Percentiles rank a stretch among this genome's conserved stretches.
Evolutionary conservation across 2,113 vertebrate species (phyloP).

Genomic region (Perca fluviatilis): DNA sequence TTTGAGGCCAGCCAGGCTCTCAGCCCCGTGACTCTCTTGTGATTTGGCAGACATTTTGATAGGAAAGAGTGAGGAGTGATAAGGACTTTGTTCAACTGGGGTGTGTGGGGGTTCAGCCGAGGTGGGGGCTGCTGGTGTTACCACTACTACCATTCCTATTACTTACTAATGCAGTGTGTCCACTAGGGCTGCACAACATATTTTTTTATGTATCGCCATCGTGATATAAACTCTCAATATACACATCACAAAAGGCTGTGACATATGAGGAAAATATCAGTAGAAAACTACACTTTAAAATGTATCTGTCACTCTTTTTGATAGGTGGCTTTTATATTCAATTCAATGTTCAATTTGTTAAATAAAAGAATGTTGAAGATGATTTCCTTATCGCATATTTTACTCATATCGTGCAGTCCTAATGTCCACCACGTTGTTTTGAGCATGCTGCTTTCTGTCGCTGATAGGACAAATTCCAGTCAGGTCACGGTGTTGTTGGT

Average conservation of each 20-base stretch:
- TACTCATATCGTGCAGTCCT: too few relatives aligned
- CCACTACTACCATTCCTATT: slow-evolving; percentile 9
- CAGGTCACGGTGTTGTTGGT: slow-evolving; percentile 15
- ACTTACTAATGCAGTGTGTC: slow-evolving; percentile 15
- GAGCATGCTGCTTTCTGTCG: neutral
- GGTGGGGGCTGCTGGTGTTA: slow-evolving; percentile 26
- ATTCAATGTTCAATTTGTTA: too few relatives aligned
- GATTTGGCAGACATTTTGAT: slow-evolving; percentile 83
- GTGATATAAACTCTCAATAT: too few relatives aligned
- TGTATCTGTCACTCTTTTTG: too few relatives aligned
- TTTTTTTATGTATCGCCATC: too few relatives aligned
- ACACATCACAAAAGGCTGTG: too few relatives aligned
- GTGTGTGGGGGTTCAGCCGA: slow-evolving; percentile 26
- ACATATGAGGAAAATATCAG: too few relatives aligned
- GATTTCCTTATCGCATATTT: too few relatives aligned
- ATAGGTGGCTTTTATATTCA: too few relatives aligned
- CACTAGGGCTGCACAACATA: too few relatives aligned
- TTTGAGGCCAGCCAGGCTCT: slow-evolving; percentile 62
- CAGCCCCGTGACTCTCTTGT: slow-evolving; percentile 78
- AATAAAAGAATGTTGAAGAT: too few relatives aligned
- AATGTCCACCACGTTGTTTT: slow-evolving; percentile 37
- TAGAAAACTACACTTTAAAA: too few relatives aligned
- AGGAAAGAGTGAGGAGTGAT: slow-evolving; percentile 74
- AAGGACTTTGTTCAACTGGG: slow-evolving; percentile 61
- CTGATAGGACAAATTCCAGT: slow-evolving; percentile 39